Evolutionary conservation across 1,140 invertebrate species (phyloP), one percentile per base, ranked within the genome.

Genomic region (Belonocnema kinseyi): DNA sequence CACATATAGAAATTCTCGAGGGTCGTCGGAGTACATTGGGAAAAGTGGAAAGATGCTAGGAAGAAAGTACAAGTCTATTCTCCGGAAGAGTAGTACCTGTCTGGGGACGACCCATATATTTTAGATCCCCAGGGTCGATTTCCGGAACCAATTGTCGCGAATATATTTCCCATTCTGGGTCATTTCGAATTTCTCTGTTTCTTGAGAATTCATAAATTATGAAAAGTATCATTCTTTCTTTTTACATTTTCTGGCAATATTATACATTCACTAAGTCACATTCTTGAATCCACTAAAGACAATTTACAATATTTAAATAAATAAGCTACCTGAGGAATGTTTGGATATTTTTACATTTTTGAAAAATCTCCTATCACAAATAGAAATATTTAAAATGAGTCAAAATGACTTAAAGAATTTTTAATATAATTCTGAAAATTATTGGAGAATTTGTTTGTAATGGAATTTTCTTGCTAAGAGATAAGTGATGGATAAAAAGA

Each of bases 81-180:
- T 66, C 61, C 40, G 5, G 40, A 66, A 66, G 61, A 66, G 33
- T 66, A 66, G 61, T 66, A 66, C n/a, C 40, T 33, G 33, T 46
- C 61, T 66, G 61, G 61, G 61, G 61, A 66, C 26, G 16, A 46
- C n/a, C 14, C 14, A 66, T 7, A 66, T 40, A 0, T 16, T 40
- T 40, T 21, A 40, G 26, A 0, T 66, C 61, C 61, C 61, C 14
- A 16, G 61, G 61, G 61, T 40, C 61, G 61, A 66, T 66, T 66
- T 66, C 26, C 26, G 33, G 61, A 66, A 66, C 61, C 61, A 66
- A 66, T 66, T 66, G 61, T 66, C 61, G 61, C 61, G 61, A 66
- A 66, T 66, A 66, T 66, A 40, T 26, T 66, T 40, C 61, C 21
- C 61, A 66, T 66, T 66, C 61, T 66, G 17, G 61, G 61, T 66